phyloP scores from a whole-genome alignment of 1,140 invertebrate genomes.

The Glomeris maerens region DNA sequence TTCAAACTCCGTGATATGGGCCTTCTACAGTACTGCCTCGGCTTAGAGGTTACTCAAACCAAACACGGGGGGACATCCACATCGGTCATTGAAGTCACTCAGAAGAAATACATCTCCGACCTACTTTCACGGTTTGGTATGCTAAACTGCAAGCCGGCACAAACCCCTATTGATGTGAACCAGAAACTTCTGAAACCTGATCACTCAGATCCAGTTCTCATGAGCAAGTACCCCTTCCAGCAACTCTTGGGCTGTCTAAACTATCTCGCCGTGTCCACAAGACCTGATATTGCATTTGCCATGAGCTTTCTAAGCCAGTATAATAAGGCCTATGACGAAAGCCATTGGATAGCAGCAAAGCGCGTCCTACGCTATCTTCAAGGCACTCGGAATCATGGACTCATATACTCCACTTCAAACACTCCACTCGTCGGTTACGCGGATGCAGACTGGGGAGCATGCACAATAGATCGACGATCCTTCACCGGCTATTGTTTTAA shows the following conservation, averaged over 20 bases:
- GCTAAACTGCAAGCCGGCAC: not conserved
- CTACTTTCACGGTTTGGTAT: not conserved
- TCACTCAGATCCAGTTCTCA: not conserved
- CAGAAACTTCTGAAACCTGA: no score
- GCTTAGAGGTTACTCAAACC: slow-evolving; percentile 9
- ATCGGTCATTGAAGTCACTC: not conserved
- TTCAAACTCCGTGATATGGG: not conserved
- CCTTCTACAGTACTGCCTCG: not conserved
- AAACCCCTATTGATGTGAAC: not conserved
- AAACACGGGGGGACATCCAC: not conserved
- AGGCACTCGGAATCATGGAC: not conserved
- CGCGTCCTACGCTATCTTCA: slow-evolving; percentile 5
- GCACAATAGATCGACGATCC: not conserved
- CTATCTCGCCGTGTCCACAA: not conserved
- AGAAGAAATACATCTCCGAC: not conserved
- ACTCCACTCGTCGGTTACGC: not conserved
- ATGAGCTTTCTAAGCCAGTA: slow-evolving; percentile 25
- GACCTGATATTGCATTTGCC: slow-evolving; percentile 24
- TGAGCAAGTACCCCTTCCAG: slow-evolving; percentile 11
- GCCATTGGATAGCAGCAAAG: slow-evolving; percentile 6
- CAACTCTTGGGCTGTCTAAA: slow-evolving; percentile 6
- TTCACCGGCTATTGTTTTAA: no score
- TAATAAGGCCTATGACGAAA: slow-evolving; percentile 28
- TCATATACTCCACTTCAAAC: not conserved
- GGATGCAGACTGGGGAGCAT: not conserved